Base-by-base conservation (phyloP, 2,888 invertebrate genomes). In the Ochlodes sylvanus region DNA sequence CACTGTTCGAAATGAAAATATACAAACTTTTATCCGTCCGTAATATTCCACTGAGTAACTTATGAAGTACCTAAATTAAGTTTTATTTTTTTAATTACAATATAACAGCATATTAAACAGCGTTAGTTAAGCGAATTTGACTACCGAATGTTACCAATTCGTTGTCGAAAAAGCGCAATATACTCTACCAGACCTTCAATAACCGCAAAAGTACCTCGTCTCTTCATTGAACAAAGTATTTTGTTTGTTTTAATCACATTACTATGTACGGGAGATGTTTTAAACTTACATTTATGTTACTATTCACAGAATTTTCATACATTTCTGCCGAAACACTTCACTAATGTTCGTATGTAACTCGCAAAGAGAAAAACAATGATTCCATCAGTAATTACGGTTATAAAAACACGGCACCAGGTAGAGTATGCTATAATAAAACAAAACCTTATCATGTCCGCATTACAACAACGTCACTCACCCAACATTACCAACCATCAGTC, bases 401-500 rank as follows among this genome's bases (percentile, higher is more conserved):
- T 14, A 60, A 32, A 42, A 58, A 15, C 1, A 12, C 9, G 7
- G 21, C 12, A 27, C 14, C 42, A 12, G 42, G 42, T 32, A 56
- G 44, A 60, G 47, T 15, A 42, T 27, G 5, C 27, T 32, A n/a
- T 60, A 38, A 21, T 47, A 14, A 56, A 56, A 56, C 7, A 41
- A 27, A 58, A 52, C 17, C 15, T 41, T 60, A 42, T 27, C 21
- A 27, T 32, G 32, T 60, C 34, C 19, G 60, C 67, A 47, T 47
- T 19, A 57, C n/a, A 17, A 55, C 1, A 73, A 76, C 76, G 76
- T 75, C 79, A 79, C 74, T 71, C 74, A 73, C 74, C 65, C 72
- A 64, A 70, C 70, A 63, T 70, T 58, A 66, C 64, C 76, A 75
- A 73, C 76, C 75, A 70, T 79, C 80, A 80, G 80, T 81, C 80